Evolutionary conservation across 2,888 invertebrate species (phyloP).

Genomic region (Tipula lateralis): DNA sequence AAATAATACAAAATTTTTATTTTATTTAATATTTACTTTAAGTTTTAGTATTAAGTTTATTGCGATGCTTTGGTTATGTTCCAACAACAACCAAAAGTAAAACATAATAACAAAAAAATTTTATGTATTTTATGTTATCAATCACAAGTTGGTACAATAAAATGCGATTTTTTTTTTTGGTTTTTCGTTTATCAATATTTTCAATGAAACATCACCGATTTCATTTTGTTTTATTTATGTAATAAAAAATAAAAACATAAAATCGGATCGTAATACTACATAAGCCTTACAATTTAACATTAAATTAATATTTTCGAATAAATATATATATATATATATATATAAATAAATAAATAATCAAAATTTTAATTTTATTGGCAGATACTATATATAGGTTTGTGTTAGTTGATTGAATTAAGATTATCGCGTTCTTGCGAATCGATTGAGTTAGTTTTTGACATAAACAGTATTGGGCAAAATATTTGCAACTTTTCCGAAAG

Average conservation of each 20-base stretch:
- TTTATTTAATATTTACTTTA: neutral
- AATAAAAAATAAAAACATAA: neutral
- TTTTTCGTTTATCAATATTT: slow-evolving; percentile 24
- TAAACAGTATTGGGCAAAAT: too few species aligned
- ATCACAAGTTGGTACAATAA: slow-evolving; percentile 15
- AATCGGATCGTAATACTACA: neutral
- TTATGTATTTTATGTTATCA: neutral
- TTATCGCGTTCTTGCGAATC: too few species aligned
- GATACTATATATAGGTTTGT: too few species aligned
- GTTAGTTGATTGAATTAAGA: too few species aligned
- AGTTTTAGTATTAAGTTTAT: neutral
- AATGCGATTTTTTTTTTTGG: neutral
- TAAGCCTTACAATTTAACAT: neutral
- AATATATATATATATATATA: too few species aligned
- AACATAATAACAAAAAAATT: neutral
- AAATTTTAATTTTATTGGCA: too few species aligned
- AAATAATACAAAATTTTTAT: neutral
- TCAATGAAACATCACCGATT: neutral
- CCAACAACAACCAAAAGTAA: too few species aligned
- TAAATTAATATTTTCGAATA: neutral
- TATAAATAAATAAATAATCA: too few species aligned
- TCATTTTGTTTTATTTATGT: neutral
- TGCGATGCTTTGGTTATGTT: neutral
- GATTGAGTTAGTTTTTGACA: too few species aligned
- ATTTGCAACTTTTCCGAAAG: too few species aligned